Conservation (phyloP, 1,140 invertebrate species). For the Planococcus citri region DNA sequence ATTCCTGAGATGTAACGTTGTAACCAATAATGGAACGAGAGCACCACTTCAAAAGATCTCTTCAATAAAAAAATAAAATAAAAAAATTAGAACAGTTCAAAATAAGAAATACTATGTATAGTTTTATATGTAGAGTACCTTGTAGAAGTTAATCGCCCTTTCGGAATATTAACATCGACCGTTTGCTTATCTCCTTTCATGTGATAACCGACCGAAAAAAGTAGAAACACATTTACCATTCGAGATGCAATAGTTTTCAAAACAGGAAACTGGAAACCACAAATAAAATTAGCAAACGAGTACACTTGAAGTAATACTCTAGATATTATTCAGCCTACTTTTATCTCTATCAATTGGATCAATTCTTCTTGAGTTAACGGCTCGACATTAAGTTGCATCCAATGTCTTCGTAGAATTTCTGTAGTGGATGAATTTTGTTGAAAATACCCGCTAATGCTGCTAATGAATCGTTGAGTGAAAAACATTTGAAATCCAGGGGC, state of each 20-base stretch:
- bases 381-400: slow-evolving; percentile 68
- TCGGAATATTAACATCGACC: slow-evolving; percentile 29
- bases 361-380: slow-evolving; percentile 62
- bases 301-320: neutral
- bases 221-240: slow-evolving; percentile 72
- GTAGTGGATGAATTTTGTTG: slow-evolving; percentile 49
- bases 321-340: too few relatives aligned
- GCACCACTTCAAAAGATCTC: slow-evolving; percentile 91
- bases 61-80: slow-evolving; percentile 27
- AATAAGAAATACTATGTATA: too few relatives aligned
- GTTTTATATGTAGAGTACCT: slow-evolving; percentile 24
- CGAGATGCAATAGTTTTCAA: slow-evolving; percentile 59
- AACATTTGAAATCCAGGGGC: slow-evolving; percentile 82
- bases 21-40: slow-evolving; percentile 59
- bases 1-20: slow-evolving; percentile 56
- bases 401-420: slow-evolving; percentile 63
- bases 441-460: slow-evolving; percentile 39
- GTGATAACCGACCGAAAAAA: slow-evolving; percentile 60
- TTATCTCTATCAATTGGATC: slow-evolving; percentile 46
- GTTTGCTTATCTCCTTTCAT: slow-evolving; percentile 29
- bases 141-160: slow-evolving; percentile 55
- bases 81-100: too few relatives aligned
- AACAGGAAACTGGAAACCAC: slow-evolving; percentile 46
- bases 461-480: slow-evolving; percentile 64
- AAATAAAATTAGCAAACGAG: neutral